Base-by-base conservation (phyloP, 1,140 invertebrate species). In the Phenacoccus solenopsis region DNA sequence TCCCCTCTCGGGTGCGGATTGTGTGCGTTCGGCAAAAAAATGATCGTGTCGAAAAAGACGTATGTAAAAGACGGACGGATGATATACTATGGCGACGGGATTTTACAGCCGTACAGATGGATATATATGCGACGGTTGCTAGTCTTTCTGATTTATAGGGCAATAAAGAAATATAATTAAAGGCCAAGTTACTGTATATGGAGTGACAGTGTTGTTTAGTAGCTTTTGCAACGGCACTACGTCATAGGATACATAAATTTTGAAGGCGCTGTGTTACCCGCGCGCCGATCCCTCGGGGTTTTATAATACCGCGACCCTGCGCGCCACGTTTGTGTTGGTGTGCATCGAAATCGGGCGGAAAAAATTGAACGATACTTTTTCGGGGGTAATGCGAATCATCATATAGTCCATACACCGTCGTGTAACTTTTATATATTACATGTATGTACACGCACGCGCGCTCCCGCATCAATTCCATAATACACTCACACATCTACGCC, bases 161-260 rank as follows among this genome's bases (percentile, higher is more conserved):
- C 59, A 64, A 64, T 64, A 64, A 64, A 64, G 59, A 64, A 64
- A 64, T 64, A 64, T 64, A 64, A 64, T 64, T 64, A 64, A 64
- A 64, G 59, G 59, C 59, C 59, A 64, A 64, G 59, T 64, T 64
- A 64, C 59, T 64, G 22, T 64, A 27, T 64, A 64, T 64, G 59
- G 25, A 64, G 59, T 27, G 59, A 64, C 59, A 25, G 59, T 25
- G 59, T 64, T 13, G 25, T 24, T 64, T 24, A 25, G 59, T 64
- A 64, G 59, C 59, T 64, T 64, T 64, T 64, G 59, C 59, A 64
- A 25, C 59, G 59, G 59, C 59, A 64, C 59, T 64, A 64, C 59
- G 59, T 64, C 59, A 64, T 64, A 64, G 59, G 59, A 64, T 64
- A 64, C 59, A 64, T 64, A 64, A 64, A 64, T 64, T 64, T 64